Conservation (phyloP, 2,797 vertebrate genomes). For the Catamblyrhynchus diadema region DNA sequence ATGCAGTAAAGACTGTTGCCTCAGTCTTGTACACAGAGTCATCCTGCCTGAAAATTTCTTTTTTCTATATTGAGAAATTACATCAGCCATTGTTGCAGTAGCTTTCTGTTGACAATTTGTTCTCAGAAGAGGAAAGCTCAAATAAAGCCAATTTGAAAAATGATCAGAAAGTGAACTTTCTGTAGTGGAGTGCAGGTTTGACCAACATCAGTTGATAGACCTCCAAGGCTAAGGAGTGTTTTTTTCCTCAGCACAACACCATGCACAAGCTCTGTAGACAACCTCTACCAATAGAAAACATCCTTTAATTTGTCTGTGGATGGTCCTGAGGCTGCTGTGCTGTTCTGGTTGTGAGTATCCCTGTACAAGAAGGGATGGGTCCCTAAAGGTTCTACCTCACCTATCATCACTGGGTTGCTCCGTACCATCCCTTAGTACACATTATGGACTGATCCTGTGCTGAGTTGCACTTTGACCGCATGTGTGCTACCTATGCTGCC, state of each 20-base stretch:
- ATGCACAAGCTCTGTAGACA: background rate
- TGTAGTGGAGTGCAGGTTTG: background rate
- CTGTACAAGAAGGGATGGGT: background rate
- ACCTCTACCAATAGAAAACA: background rate
- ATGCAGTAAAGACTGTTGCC: fast-evolving
- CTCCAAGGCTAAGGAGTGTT: background rate
- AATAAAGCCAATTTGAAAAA: background rate
- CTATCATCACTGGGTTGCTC: background rate
- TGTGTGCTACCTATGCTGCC: background rate
- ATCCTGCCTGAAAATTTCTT: background rate
- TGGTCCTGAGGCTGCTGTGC: background rate
- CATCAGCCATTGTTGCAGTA: background rate
- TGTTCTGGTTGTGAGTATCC: background rate
- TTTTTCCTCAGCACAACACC: background rate
- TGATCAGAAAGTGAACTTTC: background rate
- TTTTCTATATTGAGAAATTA: background rate
- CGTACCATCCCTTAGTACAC: background rate
- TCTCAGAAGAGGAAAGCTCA: background rate
- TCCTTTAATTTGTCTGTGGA: background rate
- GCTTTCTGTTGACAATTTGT: background rate
- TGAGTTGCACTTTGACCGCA: background rate
- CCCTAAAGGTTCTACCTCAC: background rate
- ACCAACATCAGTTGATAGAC: background rate
- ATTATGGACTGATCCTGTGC: background rate
- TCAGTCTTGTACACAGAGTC: background rate